These are phyloP conservation scores for Agonum fuliginosum DNA, from an alignment of 2,888 invertebrate genomes.

Conservation along the genomic window DNA sequence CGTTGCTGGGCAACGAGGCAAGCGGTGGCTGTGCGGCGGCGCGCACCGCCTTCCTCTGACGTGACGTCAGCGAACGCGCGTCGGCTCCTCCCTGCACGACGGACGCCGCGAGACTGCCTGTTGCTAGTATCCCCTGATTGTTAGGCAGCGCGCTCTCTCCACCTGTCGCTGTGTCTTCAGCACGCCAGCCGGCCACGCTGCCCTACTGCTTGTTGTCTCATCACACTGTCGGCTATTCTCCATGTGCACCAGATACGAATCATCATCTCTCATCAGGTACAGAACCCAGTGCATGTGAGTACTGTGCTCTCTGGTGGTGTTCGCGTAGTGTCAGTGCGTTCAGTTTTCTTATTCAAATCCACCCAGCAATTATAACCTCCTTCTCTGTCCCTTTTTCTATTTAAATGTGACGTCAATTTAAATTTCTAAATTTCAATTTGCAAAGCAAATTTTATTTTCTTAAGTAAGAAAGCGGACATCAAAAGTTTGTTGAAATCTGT, in stretches of 20 bases:
- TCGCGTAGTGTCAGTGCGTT: background rate
- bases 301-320: constrained; percentile 2
- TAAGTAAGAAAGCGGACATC: constrained; percentile 60
- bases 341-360: background rate
- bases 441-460: constrained; percentile 73
- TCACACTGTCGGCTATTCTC: constrained; percentile 17
- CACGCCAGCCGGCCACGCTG: constrained; percentile 30
- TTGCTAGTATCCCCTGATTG: constrained; percentile 71
- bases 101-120: constrained; percentile 71
- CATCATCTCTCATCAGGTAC: constrained; percentile 21
- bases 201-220: constrained; percentile 1
- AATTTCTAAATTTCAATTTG: constrained; percentile 76
- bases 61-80: constrained; percentile 69
- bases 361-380: constrained; percentile 56
- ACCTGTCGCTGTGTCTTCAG: constrained; percentile 58
- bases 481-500: constrained; percentile 62
- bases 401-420: constrained; percentile 72
- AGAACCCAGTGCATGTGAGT: constrained; percentile 36
- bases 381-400: constrained; percentile 69
- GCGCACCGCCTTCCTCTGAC: constrained; percentile 70
- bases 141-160: constrained; percentile 63
- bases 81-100: constrained; percentile 69
- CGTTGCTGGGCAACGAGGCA: constrained; percentile 69
- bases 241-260: constrained; percentile 22
- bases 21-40: constrained; percentile 70